Conservation (phyloP, 2,113 vertebrate species). For the Daubentonia madagascariensis region DNA sequence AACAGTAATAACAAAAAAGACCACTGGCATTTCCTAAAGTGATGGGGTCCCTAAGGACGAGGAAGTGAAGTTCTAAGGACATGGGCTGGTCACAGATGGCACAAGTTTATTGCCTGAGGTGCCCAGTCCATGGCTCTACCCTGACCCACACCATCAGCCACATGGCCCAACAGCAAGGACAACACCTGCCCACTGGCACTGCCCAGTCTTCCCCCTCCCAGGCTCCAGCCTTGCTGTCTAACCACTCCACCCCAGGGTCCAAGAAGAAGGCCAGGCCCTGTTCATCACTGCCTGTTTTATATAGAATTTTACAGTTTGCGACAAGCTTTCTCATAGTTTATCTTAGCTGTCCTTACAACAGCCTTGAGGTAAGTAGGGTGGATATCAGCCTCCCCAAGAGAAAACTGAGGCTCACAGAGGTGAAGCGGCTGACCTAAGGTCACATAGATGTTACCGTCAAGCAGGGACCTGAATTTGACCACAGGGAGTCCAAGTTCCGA, state of each 20-base stretch:
- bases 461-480: background rate
- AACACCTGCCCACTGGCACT: accelerated
- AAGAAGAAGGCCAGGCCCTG: background rate
- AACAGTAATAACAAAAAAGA: background rate
- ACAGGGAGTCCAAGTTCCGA: background rate
- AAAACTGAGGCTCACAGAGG: background rate
- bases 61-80: background rate
- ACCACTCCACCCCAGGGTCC: accelerated
- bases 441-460: background rate
- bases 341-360: background rate
- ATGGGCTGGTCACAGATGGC: accelerated
- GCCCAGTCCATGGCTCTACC: background rate
- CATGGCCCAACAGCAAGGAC: background rate
- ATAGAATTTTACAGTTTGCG: background rate
- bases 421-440: background rate
- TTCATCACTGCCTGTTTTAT: accelerated
- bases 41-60: background rate
- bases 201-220: accelerated
- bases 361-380: background rate
- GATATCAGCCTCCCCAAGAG: background rate
- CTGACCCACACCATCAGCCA: background rate
- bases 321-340: background rate
- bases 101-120: background rate
- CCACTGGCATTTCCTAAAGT: background rate
- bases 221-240: background rate